Evolutionary conservation across 2,113 vertebrate species (phyloP), one percentile per base, ranked within the genome.

Genomic region (Rhinichthys klamathensis): DNA sequence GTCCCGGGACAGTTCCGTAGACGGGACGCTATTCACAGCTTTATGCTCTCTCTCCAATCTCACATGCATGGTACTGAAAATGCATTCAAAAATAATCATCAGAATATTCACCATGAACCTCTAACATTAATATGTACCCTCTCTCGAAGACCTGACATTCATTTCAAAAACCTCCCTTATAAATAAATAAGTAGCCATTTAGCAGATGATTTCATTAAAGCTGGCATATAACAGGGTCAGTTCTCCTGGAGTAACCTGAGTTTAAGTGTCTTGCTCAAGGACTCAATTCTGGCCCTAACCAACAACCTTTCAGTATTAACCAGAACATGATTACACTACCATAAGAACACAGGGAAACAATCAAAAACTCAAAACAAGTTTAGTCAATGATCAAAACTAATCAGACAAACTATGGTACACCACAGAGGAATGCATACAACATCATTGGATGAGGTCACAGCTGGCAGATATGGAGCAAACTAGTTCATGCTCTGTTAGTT

Each of bases 401-500:
- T 75, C 15, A 27, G n/a, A 51, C 6, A 30, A 54, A 76, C 73
- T 76, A 49, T 8, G 30, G 46, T 30, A 54, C 46, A 76, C 16
- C 13, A 51, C 3, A 27, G 41, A 51, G n/a, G 32, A 30, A 76
- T 61, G 18, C 2, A 75, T 46, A 60, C 25, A 75, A 10, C 25
- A 75, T 74, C 15, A 9, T 25, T 46, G 25, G 72, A 46, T 46
- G 51, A 27, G 54, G 54, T 84, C 70, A 63, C 69, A 84, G 82
- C 56, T 74, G 56, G 8, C 44, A 54, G 73, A 76, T 32, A 84
- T 75, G 25, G 56, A 75, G 70, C 12, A 32, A 27, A 75, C 51
- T 49, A 30, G 54, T n/a, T 61, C 73, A 61, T 63, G 54, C 82
- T 84, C 38, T 63, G 70, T 46, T 84, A 63, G 6, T 12, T 70